Base-by-base conservation (phyloP, 2,888 invertebrate genomes). In the Podotricha telesiphe region DNA sequence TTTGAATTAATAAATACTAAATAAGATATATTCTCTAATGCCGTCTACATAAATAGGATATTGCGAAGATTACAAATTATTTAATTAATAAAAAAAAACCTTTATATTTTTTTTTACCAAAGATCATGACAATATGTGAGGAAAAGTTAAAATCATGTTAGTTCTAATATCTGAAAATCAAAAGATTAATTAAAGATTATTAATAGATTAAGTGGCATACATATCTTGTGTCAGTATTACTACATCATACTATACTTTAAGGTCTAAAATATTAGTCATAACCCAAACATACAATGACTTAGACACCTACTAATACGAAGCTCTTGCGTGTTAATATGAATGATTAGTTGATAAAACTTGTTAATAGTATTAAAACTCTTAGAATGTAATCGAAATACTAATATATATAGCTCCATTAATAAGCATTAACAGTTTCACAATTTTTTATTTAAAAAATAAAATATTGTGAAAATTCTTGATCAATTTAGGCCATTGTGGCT, bases 301-400 rank as follows among this genome's bases (percentile, higher is more conserved):
- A 20, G 10, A 47, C 7, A 47, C 47, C 47, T 47, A 8, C 8
- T 47, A 47, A 17, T 17, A 47, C 17, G n/a, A 11, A 45, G 37
- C 4, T 3, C 45, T 22, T 13, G 11, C 50, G 15, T 22, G 19
- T 56, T n/a, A 65, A 45, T 47, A 45, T 34, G 59, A 13, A 59
- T 59, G 42, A 66, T 66, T 50, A 66, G 42, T 22, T 66, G 28
- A 51, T 59, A 59, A 42, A 11, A 40, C 13, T 22, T n/a, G 28
- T 42, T 28, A 63, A 53, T 34, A 45, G 7, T 65, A 40, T 53
- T 53, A 28, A 28, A 20, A 45, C 19, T 22, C 47, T 61, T 8
- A 7, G 7, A 51, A 61, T 28, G 11, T 22, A 50, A 28, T 15
- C 8, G 8, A 37, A 51, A 62, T 59, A 22, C n/a, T 59, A 45